A percentile compares a stretch with the other conserved stretches of the same genome.
Evolutionary conservation across 2,113 vertebrate genomes (phyloP).

Genomic region (Platycercus adscitus): DNA sequence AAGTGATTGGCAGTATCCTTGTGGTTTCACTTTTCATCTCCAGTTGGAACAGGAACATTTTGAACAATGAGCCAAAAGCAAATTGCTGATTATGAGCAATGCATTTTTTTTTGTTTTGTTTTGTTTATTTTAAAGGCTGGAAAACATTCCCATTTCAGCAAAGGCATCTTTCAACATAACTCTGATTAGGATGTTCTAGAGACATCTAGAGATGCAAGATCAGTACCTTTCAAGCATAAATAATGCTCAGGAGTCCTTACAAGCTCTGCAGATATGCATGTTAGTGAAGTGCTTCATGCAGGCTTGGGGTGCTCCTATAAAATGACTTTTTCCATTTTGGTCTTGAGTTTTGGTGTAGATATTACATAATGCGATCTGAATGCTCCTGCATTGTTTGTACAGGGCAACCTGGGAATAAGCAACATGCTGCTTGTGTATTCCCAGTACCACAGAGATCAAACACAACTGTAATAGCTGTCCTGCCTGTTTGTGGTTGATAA

Average conservation of each 20-base stretch:
- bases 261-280: neutral
- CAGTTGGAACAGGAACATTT: neutral
- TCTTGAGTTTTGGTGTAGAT: neutral
- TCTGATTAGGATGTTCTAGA: neutral
- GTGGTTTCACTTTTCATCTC: constrained; percentile 53
- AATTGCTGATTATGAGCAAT: neutral
- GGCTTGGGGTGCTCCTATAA: neutral
- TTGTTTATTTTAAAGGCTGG: neutral
- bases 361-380: neutral
- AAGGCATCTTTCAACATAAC: neutral
- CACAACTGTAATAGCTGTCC: neutral
- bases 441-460: neutral
- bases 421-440: neutral
- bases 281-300: neutral
- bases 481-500: too few relatives aligned
- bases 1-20: constrained; percentile 44
- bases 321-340: neutral
- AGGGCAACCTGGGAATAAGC: rapidly evolving
- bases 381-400: neutral
- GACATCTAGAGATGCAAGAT: neutral
- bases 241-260: neutral
- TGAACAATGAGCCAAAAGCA: neutral
- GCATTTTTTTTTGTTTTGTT: neutral
- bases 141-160: neutral
- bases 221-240: neutral